Percentiles rank a stretch among this genome's conserved stretches.
These are phyloP conservation scores for Temnothorax longispinosus DNA, from an alignment of 1,140 invertebrate species.

Conservation along the genomic window DNA sequence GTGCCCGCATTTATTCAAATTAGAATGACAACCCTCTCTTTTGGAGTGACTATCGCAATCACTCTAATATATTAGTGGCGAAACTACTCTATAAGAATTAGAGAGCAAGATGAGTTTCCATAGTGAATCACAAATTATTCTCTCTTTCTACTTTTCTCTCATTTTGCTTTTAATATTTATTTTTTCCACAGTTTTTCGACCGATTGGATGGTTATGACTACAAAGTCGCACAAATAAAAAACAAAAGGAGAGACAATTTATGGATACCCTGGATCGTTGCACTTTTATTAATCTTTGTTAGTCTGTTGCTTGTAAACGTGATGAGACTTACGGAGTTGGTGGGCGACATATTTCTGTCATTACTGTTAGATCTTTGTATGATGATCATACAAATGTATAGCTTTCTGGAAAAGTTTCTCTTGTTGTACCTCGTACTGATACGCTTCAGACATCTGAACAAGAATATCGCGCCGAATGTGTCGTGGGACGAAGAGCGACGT, in stretches of 20 bases:
- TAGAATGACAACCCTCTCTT: no score
- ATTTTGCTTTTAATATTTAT: neutral
- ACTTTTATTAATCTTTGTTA: neutral
- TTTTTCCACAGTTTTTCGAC: conserved; percentile 2
- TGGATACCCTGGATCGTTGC: neutral
- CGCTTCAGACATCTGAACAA: conserved; percentile 33
- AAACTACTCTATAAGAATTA: no score
- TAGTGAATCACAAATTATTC: neutral
- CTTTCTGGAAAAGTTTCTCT: neutral
- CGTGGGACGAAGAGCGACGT: neutral
- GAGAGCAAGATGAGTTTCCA: neutral
- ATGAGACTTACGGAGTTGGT: rapidly evolving
- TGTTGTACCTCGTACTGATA: neutral
- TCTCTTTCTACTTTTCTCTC: neutral
- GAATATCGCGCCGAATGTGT: conserved; percentile 1
- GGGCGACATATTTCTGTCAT: neutral
- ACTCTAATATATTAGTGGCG: no score
- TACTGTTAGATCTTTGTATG: neutral
- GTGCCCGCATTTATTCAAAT: no score
- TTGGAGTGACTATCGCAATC: no score
- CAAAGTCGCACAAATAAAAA: conserved; percentile 1
- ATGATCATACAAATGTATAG: neutral
- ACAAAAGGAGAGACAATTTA: neutral
- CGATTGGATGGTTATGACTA: conserved; percentile 8
- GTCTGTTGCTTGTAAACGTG: neutral